These are phyloP conservation scores for Cabera pusaria DNA, from an alignment of 2,888 invertebrate genomes.

Conservation along the genomic window DNA sequence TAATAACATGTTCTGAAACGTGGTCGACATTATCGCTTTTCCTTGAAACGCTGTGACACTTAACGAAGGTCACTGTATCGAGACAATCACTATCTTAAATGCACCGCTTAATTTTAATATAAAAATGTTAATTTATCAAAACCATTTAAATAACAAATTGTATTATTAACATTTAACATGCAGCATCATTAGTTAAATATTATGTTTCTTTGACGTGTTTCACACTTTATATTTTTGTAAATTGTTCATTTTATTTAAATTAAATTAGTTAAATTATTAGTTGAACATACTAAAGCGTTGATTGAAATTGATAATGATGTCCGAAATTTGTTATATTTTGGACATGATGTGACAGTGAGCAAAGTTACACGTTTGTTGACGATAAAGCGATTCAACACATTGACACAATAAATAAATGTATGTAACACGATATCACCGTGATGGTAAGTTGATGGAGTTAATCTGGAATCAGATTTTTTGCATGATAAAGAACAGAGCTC, in stretches of 20 bases:
- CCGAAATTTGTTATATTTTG: no score
- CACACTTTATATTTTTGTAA: no score
- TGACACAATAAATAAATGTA: slow-evolving; percentile 13
- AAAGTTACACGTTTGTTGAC: neutral
- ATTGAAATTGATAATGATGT: no score
- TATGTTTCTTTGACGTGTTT: no score
- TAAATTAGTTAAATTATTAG: no score
- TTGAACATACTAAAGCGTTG: no score
- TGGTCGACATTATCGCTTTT: slow-evolving; percentile 20
- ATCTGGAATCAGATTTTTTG: slow-evolving; percentile 53
- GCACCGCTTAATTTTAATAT: slow-evolving; percentile 21
- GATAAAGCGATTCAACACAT: slow-evolving; percentile 6
- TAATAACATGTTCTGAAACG: slow-evolving; percentile 17
- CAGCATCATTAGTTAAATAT: slow-evolving; percentile 10
- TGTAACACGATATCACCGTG: slow-evolving; percentile 6
- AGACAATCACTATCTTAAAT: slow-evolving; percentile 25
- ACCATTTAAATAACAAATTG: slow-evolving; percentile 5
- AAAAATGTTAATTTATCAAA: slow-evolving; percentile 10
- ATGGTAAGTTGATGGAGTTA: slow-evolving; percentile 26
- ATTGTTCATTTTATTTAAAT: no score
- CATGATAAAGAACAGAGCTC: slow-evolving; percentile 57
- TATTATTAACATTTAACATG: slow-evolving; percentile 7
- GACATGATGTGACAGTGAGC: no score
- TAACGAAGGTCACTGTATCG: slow-evolving; percentile 25
- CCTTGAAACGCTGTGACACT: slow-evolving; percentile 28